Percentiles rank a stretch among this genome's conserved stretches.
Conservation (phyloP, 2,888 invertebrate species). For the Clusia tigrina region DNA sequence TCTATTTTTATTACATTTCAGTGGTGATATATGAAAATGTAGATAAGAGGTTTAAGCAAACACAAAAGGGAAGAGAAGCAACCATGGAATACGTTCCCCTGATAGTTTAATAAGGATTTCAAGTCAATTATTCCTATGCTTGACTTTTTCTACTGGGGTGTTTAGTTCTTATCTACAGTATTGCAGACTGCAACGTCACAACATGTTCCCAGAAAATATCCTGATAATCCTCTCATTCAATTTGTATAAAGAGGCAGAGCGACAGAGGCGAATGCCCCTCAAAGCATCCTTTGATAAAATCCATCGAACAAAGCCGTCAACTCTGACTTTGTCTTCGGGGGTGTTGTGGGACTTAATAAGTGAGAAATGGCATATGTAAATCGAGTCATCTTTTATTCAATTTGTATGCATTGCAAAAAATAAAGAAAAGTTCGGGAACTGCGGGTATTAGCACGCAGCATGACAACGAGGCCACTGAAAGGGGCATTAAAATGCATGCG, state of each 20-base stretch:
- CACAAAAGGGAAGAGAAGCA: too few species aligned
- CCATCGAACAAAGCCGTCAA: not conserved
- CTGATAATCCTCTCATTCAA: not conserved
- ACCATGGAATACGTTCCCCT: too few species aligned
- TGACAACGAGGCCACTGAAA: not conserved
- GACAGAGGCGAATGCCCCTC: constrained; percentile 9
- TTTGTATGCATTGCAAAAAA: constrained; percentile 10
- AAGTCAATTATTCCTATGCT: too few species aligned
- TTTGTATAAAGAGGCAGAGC: not conserved
- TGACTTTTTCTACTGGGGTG: too few species aligned
- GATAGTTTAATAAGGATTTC: too few species aligned
- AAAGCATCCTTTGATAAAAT: not conserved
- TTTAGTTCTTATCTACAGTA: constrained; percentile 1
- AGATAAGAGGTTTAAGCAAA: too few species aligned
- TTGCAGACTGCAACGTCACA: not conserved
- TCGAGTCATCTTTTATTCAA: constrained; percentile 21
- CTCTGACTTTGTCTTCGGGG: too few species aligned
- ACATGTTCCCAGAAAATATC: constrained; percentile 1
- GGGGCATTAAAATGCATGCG: not conserved
- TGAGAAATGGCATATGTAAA: constrained; percentile 21
- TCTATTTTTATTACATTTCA: too few species aligned
- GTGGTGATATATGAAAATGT: too few species aligned
- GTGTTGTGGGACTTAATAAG: not conserved
- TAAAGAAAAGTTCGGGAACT: not conserved
- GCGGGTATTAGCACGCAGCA: not conserved